Base-by-base conservation (phyloP, 2,113 vertebrate genomes). In the Potamarius usumacintae region DNA sequence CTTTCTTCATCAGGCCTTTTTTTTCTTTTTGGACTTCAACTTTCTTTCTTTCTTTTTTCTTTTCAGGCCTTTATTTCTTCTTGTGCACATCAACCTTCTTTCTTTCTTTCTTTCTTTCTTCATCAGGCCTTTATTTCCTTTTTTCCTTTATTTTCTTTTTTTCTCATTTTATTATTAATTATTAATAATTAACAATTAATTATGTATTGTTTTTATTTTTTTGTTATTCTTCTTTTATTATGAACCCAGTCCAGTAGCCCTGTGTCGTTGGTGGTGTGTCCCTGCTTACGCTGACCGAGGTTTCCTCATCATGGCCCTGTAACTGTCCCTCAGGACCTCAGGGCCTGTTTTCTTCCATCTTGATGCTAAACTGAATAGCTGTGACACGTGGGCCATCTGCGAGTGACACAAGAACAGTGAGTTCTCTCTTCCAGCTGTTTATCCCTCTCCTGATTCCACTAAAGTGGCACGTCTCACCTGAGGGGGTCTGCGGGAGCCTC, bases 371-470 rank as follows among this genome's bases (percentile, higher is more conserved):
- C 93, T 91, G 90, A 96, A 96, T 15, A 94, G 94, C 92, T 93
- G 93, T 92, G 92, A 94, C 85, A 84, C 88, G 94, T 95, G n/a
- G 53, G 55, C 77, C 18, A 18, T 27, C 53, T 53, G 50, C 0
- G 76, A 53, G 12, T 53, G 76, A 78, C 20, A 78, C 25, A 20
- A 77, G 89, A 92, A 92, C 94, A 95, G 93, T 95, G 96, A 96
- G 69, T 93, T 96, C 94, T 95, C 92, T 94, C 95, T 96, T 95
- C 95, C 95, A 95, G 95, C 94, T 95, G 95, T 93, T 95, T 95
- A 89, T 87, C 91, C 94, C 95, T 94, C 87, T 93, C 92, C 91
- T 94, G 95, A 96, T 95, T 93, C 95, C 92, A 95, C 96, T 95
- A 95, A 96, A 97, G 78, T 96, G 96, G 96, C 92, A 93, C 95